Base-by-base conservation (phyloP, 2,797 vertebrate genomes). In the Silurus lanzhouensis region DNA sequence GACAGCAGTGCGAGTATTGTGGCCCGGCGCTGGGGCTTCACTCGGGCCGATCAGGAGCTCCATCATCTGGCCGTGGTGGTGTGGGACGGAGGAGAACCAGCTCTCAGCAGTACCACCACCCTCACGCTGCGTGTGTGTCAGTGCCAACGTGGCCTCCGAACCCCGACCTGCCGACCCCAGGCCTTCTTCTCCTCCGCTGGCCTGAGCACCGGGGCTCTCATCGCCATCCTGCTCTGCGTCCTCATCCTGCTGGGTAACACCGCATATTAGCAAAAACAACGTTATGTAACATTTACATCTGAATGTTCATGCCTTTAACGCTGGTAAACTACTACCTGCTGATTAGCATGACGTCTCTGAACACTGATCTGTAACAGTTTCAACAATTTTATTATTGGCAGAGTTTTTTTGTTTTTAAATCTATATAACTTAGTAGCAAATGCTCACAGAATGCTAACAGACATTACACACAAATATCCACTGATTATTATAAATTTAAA, bases 161-260 rank as follows among this genome's bases (percentile, higher is more conserved):
- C 94, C 58, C 91, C 95, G 76, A 94, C 96, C 2, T 98, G 97
- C 91, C 96, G 95, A 10, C 94, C 96, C 0, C 96, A 97, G 92
- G 96, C 97, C 14, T 97, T 98, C 92, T 95, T 98, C 76, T 97
- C 96, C 46, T 96, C 97, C 0, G 95, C 97, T 0, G 97, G 97
- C 4, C 92, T 98, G 89, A 98, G 97, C 92, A 97, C 96, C 0
- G 97, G 97, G 46, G 97, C 97, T 44, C 94, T 98, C 87, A 96
- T 98, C 6, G 97, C 97, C 71, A 98, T 98, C 87, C 93, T 98
- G 14, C 96, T 98, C 71, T 98, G 97, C 82, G 92, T 98, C 66
- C 77, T 97, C 92, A 97, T 98, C 89, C 95, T 98, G 76, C 92
- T 98, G n/a, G 96, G 97, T 98, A 92, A 95, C 95, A 68, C 13